Evolutionary conservation across 92 coral and sea anemone genomes (phyloP).

Genomic region (Parazoanthus darwini): DNA sequence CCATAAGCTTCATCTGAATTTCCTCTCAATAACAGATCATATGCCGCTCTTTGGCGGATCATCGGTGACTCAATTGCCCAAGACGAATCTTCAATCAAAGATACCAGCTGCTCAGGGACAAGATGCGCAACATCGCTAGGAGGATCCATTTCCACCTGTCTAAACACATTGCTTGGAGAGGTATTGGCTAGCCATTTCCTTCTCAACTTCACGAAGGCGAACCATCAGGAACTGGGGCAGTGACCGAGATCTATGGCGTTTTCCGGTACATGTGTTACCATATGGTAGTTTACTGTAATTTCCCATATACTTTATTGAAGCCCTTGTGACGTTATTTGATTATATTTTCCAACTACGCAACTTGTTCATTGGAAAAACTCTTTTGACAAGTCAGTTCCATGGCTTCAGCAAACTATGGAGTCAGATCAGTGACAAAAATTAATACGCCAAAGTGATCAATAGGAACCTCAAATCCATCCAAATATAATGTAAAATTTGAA

Average conservation of each 20-base stretch:
- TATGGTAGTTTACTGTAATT: slow-evolving; percentile 59
- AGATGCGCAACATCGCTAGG: background rate
- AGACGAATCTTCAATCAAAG: background rate
- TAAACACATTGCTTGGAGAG: slow-evolving; percentile 17
- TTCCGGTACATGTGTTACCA: slow-evolving; percentile 42
- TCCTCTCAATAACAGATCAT: background rate
- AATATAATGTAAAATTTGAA: no score
- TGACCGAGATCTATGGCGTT: slow-evolving; percentile 47
- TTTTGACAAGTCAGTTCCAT: slow-evolving; percentile 35
- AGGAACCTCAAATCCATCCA: no score
- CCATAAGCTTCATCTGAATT: background rate
- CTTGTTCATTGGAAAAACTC: slow-evolving; percentile 17
- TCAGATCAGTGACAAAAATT: no score
- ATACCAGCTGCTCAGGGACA: background rate
- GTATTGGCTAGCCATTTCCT: slow-evolving; percentile 41
- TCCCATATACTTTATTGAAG: slow-evolving; percentile 36
- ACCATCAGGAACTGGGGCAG: slow-evolving; percentile 52
- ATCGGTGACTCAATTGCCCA: background rate
- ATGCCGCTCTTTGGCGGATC: slow-evolving; percentile 7
- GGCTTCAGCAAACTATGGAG: slow-evolving; percentile 21
- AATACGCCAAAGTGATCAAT: no score
- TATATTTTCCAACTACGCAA: slow-evolving; percentile 23
- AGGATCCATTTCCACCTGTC: slow-evolving; percentile 1
- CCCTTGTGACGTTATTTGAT: slow-evolving; percentile 38
- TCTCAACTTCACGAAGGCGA: slow-evolving; percentile 52